These are phyloP conservation scores for Agonopterix alstromeriana DNA, from an alignment of 2,888 invertebrate genomes.

Conservation along the genomic window DNA sequence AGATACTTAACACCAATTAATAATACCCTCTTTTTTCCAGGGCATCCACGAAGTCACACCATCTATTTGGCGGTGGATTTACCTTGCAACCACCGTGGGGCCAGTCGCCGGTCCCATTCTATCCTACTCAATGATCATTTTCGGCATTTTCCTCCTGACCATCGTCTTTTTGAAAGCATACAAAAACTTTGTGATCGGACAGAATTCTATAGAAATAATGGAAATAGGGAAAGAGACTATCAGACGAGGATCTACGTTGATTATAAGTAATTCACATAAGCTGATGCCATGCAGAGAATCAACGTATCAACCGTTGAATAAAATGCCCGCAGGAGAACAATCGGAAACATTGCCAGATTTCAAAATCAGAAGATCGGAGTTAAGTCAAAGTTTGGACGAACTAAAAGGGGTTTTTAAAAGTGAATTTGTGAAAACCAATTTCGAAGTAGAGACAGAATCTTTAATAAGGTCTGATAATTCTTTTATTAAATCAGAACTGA, in stretches of 20 bases:
- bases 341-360: conserved; percentile 26
- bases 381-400: conserved; percentile 40
- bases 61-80: conserved; percentile 88
- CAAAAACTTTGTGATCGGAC: conserved; percentile 83
- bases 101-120: conserved; percentile 83
- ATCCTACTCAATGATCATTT: conserved; percentile 83
- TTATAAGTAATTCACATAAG: conserved; percentile 77
- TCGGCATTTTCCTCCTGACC: conserved; percentile 80
- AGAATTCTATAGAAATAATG: conserved; percentile 83
- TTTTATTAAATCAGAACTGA: conserved; percentile 56
- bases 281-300: conserved; percentile 78
- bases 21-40: conserved; percentile 47
- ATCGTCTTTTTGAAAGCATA: conserved; percentile 84
- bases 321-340: conserved; percentile 8
- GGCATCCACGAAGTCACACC: conserved; percentile 88
- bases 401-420: conserved; percentile 35
- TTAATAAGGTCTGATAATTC: conserved; percentile 55
- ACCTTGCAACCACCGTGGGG: conserved; percentile 85
- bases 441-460: conserved; percentile 52
- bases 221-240: conserved; percentile 86
- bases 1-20: too few species aligned
- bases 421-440: conserved; percentile 49
- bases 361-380: conserved; percentile 29
- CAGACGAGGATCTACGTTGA: conserved; percentile 79
- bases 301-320: conserved; percentile 49